Evolutionary conservation across 1,140 invertebrate species (phyloP), one percentile per base, ranked within the genome.

Genomic region (Diorhabda carinulata): DNA sequence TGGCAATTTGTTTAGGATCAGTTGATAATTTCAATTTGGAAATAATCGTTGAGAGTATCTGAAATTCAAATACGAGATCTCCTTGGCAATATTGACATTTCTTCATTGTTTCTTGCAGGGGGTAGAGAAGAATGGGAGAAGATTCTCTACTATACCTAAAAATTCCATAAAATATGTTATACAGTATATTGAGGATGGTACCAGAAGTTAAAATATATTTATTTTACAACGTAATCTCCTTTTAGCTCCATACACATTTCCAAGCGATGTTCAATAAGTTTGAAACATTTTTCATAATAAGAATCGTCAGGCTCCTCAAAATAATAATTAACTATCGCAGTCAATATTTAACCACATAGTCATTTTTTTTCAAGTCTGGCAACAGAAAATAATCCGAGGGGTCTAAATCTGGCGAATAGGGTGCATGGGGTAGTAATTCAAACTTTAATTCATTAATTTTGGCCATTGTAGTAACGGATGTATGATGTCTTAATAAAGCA

Each of bases 41-140:
- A 64, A 94, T 89, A 4, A 94, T 83, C 7, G 89, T 89, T 3
- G 93, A 91, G 57, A 95, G 81, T 59, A 96, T 80, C 83, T 96
- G 93, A 3, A 95, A 78, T 80, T 96, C 93, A 79, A 92, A 95
- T 3, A 86, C 85, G 72, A 90, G 84, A 62, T 88, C 86, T 4
- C 86, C 85, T 40, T 89, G 87, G 78, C 93, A 96, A 74, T 92
- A 84, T 59, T 80, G 79, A 78, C 93, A 95, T 69, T 83, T 82
- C 2, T 83, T 83, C 10, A 86, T 80, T 6, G 81, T 81, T 41
- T 84, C 82, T 44, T 79, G 78, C 6, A 91, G 76, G 2, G 89
- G 89, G 56, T 88, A 88, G 4, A 91, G 80, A 3, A 92, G 78
- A 41, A 93, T 76, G 0, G 90, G 87, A 8, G 77, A 74, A n/a